Base-by-base conservation (phyloP, 2,113 vertebrate species). In the Sceloporus undulatus region DNA sequence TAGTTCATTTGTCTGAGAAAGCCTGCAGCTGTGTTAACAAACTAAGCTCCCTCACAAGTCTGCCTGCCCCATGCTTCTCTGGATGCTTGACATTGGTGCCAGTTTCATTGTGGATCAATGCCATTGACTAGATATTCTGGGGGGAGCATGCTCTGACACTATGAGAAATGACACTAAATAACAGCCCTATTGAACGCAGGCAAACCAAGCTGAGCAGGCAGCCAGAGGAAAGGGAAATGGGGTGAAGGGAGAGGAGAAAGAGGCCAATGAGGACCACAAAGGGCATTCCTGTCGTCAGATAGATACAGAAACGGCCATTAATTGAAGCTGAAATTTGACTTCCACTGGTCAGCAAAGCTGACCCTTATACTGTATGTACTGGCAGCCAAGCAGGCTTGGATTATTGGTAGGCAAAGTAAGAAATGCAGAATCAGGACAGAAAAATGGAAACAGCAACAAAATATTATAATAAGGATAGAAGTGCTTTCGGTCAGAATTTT, bases 91-190 rank as follows among this genome's bases (percentile, higher is more conserved):
- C 14, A 74, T n/a, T 8, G 29, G 62, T 59, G 84, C 89, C 89
- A 71, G 48, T 73, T 74, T 75, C 29, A 68, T 42, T 38, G 54
- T 38, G 7, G 71, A 90, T 93, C 91, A 83, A 91, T 92, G 83
- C 21, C 79, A 84, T 88, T 88, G 86, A 90, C 83, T 65, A 82
- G 34, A 52, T 25, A 59, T 14, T 34, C 74, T 68, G 27, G 84
- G 87, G 79, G 76, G 81, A 81, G 70, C 40, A 71, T 73, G 85
- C 83, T 85, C 65, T 76, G 90, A 90, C 91, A 81, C 59, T 77
- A 76, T 85, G 85, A 88, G 82, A 68, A 85, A 91, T 90, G 80
- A 86, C 75, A 85, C 82, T 87, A 81, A 87, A 83, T 87, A 84
- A 87, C 78, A 59, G 85, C 79, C 65, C 23, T 82, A 90, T 86